A percentile compares a stretch with the other conserved stretches of the same genome.
phyloP scores from a whole-genome alignment of 1,140 invertebrate species.

The Aphis gossypii region DNA sequence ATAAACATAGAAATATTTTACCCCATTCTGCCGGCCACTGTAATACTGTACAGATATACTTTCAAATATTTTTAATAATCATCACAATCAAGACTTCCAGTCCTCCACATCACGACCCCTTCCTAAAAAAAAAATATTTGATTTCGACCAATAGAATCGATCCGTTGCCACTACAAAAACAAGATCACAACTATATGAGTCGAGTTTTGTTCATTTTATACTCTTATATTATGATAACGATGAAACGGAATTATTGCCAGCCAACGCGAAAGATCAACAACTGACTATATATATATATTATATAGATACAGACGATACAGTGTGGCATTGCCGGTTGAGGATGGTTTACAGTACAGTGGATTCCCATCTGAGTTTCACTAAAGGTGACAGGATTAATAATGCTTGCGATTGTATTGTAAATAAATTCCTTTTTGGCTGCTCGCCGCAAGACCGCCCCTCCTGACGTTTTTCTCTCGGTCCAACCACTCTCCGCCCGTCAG shows the following conservation, averaged over 20 bases:
- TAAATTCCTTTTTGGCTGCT: conserved; percentile 32
- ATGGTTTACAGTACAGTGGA: conserved; percentile 24
- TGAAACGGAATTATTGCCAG: not conserved
- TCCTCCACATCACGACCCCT: not conserved
- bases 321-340: not conserved
- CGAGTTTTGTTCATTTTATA: not conserved
- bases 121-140: not conserved
- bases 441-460: not conserved
- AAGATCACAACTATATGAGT: not conserved
- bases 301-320: not conserved
- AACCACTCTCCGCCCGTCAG: not conserved
- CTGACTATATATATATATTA: not conserved
- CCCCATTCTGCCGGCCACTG: not conserved
- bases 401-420: conserved; percentile 44
- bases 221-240: not conserved
- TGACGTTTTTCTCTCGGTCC: not conserved
- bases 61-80: not conserved
- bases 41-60: not conserved
- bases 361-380: conserved; percentile 21
- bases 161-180: not conserved
- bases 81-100: not conserved
- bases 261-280: not conserved
- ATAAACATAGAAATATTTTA: not conserved
- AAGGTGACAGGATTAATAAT: conserved; percentile 55
- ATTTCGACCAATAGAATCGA: not conserved